Evolutionary conservation across 2,888 invertebrate species (phyloP).

Genomic region (Mamestra brassicae): DNA sequence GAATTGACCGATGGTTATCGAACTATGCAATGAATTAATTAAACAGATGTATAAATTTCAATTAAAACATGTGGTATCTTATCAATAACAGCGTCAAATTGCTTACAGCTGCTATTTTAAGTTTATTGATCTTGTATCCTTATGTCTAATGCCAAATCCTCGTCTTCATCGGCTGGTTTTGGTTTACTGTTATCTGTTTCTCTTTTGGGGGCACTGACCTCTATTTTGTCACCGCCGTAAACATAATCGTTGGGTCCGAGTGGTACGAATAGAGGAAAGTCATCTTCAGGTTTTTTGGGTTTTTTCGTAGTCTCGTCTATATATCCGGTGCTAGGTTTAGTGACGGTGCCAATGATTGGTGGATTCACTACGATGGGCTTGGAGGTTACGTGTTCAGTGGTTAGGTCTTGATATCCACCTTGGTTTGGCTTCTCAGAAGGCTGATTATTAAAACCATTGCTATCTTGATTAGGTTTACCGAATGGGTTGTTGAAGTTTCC

Average conservation of each 20-base stretch:
- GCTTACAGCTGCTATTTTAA: not conserved
- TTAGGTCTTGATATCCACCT: slow-evolving; percentile 38
- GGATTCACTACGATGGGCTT: slow-evolving; percentile 43
- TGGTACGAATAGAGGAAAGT: slow-evolving; percentile 78
- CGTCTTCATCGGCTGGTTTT: slow-evolving; percentile 72
- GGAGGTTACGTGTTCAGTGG: slow-evolving; percentile 32
- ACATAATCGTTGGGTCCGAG: slow-evolving; percentile 77
- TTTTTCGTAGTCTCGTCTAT: slow-evolving; percentile 70
- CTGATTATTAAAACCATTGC: slow-evolving; percentile 43
- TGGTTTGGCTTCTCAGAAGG: slow-evolving; percentile 49
- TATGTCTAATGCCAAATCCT: slow-evolving; percentile 80
- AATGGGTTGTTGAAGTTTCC: slow-evolving; percentile 23
- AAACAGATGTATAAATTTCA: not conserved
- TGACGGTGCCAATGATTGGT: slow-evolving; percentile 3
- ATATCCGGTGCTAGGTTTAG: slow-evolving; percentile 38
- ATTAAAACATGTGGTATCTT: not conserved
- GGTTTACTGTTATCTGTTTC: slow-evolving; percentile 72
- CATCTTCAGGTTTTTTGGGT: slow-evolving; percentile 67
- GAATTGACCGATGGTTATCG: not conserved
- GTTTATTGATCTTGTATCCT: slow-evolving; percentile 77
- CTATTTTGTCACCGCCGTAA: slow-evolving; percentile 77
- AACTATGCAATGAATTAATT: not conserved
- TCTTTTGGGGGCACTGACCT: slow-evolving; percentile 80
- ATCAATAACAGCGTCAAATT: slow-evolving; percentile 8
- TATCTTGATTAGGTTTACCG: slow-evolving; percentile 41